A percentile compares a stretch with the other conserved stretches of the same genome.
Conservation (phyloP, 2,888 invertebrate species). For the Ephialtes manifestator region DNA sequence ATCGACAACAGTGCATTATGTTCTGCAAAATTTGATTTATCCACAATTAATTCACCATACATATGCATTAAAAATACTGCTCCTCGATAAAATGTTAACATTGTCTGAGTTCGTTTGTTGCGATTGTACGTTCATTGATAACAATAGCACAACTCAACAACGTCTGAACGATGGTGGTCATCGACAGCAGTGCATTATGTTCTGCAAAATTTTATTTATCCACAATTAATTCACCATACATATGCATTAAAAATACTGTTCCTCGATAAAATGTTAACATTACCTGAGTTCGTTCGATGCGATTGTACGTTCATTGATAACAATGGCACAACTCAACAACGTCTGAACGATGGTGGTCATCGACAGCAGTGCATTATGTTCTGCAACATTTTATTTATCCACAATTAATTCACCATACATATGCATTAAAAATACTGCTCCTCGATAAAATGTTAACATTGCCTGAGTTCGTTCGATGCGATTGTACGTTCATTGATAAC, state of each 20-base stretch:
- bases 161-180: background rate
- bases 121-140: slow-evolving; percentile 27
- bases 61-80: no score
- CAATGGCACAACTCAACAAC: slow-evolving; percentile 20
- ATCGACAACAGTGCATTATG: background rate
- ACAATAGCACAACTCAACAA: slow-evolving; percentile 21
- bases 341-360: background rate
- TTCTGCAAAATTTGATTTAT: no score
- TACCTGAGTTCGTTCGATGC: slow-evolving; percentile 11
- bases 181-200: background rate
- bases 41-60: no score
- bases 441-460: background rate
- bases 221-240: no score
- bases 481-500: slow-evolving; percentile 29
- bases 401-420: no score
- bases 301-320: slow-evolving; percentile 29
- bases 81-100: background rate
- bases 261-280: background rate
- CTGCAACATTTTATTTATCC: no score
- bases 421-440: no score
- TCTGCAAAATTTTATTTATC: no score
- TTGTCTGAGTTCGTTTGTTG: slow-evolving; percentile 12
- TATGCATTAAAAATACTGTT: no score
- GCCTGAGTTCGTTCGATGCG: slow-evolving; percentile 16
- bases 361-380: background rate